These are phyloP conservation scores for Suillia variegata DNA, from an alignment of 2,888 invertebrate genomes.

Conservation along the genomic window DNA sequence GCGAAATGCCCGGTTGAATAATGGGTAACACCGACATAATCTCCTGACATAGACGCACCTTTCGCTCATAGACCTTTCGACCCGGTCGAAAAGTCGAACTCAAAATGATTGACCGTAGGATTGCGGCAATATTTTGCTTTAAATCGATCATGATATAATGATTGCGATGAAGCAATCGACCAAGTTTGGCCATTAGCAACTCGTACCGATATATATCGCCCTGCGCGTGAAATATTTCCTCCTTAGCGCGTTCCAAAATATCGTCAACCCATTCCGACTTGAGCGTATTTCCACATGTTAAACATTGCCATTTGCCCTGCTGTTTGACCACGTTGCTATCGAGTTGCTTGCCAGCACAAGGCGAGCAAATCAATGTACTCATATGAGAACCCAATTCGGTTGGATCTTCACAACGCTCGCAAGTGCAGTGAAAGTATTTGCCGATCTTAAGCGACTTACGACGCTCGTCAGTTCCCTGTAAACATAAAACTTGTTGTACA, in stretches of 20 bases:
- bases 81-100: slow-evolving; percentile 64
- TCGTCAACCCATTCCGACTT: slow-evolving; percentile 60
- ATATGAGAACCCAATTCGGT: slow-evolving; percentile 74
- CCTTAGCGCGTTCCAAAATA: slow-evolving; percentile 61
- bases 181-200: slow-evolving; percentile 65
- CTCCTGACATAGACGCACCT: slow-evolving; percentile 71
- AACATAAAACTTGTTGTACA: slow-evolving; percentile 20
- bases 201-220: slow-evolving; percentile 57
- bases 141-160: slow-evolving; percentile 73
- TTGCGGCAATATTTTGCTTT: slow-evolving; percentile 72
- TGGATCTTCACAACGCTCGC: slow-evolving; percentile 71
- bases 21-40: slow-evolving; percentile 69
- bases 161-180: slow-evolving; percentile 67
- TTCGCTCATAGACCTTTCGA: slow-evolving; percentile 67
- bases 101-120: slow-evolving; percentile 63
- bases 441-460: slow-evolving; percentile 70
- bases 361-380: slow-evolving; percentile 62
- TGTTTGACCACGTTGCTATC: slow-evolving; percentile 36
- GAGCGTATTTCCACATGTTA: slow-evolving; percentile 42
- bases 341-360: slow-evolving; percentile 31
- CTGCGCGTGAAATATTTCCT: slow-evolving; percentile 61
- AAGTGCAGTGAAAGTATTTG: slow-evolving; percentile 78
- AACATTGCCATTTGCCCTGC: slow-evolving; percentile 47
- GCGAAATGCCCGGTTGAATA: slow-evolving; percentile 66
- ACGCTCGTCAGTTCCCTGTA: slow-evolving; percentile 72